Conservation (phyloP, 2,888 invertebrate genomes). For the Cerceris rybyensis region DNA sequence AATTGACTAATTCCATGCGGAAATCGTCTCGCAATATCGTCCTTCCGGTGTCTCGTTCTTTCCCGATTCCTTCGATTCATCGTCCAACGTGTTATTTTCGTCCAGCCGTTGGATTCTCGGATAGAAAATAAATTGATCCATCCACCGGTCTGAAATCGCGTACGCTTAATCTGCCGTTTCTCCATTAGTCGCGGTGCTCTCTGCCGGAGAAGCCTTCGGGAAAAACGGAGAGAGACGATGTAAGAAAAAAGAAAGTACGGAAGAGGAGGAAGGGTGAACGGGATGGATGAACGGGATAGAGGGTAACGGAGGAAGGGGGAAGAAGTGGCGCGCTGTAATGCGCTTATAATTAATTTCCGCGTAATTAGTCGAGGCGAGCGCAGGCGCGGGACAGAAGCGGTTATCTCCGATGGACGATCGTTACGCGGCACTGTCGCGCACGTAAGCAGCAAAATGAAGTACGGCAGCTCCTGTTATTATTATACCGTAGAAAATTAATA, state of each 20-base stretch:
- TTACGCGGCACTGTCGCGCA: slow-evolving; percentile 62
- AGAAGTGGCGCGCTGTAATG: slow-evolving; percentile 53
- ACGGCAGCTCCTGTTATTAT: slow-evolving; percentile 36
- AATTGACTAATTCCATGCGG: no score
- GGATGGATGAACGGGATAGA: background rate
- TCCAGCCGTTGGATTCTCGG: background rate
- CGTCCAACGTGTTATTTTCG: no score
- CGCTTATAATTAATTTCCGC: slow-evolving; percentile 76
- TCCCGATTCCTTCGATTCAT: background rate
- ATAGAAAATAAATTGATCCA: slow-evolving; percentile 1
- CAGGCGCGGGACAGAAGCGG: slow-evolving; percentile 30
- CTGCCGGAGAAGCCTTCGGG: slow-evolving; percentile 8
- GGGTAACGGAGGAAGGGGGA: background rate
- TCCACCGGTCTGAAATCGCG: background rate
- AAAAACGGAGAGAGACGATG: slow-evolving; percentile 12
- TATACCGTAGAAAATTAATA: slow-evolving; percentile 52
- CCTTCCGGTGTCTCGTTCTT: background rate
- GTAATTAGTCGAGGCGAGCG: slow-evolving; percentile 72
- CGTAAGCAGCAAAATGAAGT: slow-evolving; percentile 55
- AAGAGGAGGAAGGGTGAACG: background rate
- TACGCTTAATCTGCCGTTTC: background rate
- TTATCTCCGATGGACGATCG: slow-evolving; percentile 74
- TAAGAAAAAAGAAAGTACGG: slow-evolving; percentile 11
- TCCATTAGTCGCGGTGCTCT: slow-evolving; percentile 15
- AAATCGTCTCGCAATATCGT: background rate